Evolutionary conservation across 2,797 vertebrate genomes (phyloP), one percentile per base, ranked within the genome.

Genomic region (Neosalanx taihuensis): DNA sequence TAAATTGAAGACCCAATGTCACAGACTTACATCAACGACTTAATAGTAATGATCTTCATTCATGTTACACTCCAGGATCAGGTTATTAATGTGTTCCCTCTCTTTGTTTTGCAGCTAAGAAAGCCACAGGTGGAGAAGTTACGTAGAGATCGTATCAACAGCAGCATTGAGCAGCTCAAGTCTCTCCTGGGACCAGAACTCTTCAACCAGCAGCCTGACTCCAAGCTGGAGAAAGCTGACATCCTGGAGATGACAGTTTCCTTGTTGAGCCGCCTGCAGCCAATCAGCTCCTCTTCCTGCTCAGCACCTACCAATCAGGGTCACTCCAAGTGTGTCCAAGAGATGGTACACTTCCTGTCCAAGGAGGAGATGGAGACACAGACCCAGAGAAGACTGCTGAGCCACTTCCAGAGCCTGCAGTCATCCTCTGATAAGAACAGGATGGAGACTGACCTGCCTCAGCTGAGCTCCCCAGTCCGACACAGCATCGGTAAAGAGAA

Each of bases 101-200:
- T 76, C 33, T 76, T 74, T 18, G 67, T 75, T 59, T 81, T 85
- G 63, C 92, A 96, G 95, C 81, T 93, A 72, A 92, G 94, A 71
- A 95, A 91, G 69, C 92, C 93, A 0, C 86, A 94, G 85, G 94
- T 95, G 88, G 93, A 96, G 84, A 96, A 95, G 81, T 84, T 93
- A 82, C 88, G 88, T 76, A 89, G 90, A 88, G 90, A 92, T 86
- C 69, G 89, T 64, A 91, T 92, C 81, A 93, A 92, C 89, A 90
- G 79, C 87, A 80, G 86, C 81, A 86, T 64, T 29, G 83, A 90
- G 78, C 85, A 88, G 81, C 84, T 88, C 75, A 85, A 84, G 81
- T 76, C 72, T 76, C 80, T 90, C 69, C 80, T 88, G 80, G 76
- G 87, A 89, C 85, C 90, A 90, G 80, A 92, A 79, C 89, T 93